Base-by-base conservation (phyloP, 1,140 invertebrate genomes). In the Sitobion miscanthi region DNA sequence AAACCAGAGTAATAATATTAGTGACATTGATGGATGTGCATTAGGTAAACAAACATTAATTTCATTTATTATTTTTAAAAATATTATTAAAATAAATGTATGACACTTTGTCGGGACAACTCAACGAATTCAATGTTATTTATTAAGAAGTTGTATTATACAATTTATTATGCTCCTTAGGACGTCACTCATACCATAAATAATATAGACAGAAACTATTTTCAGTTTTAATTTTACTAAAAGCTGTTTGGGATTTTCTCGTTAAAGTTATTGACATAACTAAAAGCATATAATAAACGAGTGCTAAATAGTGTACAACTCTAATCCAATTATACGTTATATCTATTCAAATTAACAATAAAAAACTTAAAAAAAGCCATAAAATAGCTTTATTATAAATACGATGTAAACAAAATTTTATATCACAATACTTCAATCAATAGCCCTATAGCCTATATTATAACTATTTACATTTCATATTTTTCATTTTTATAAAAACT, bases 51-150 rank as follows among this genome's bases (percentile, higher is more conserved):
- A 42, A 90, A 90, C 54, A 62, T 90, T 90, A 62, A 90, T 90
- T 90, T 90, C 52, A 42, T 90, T 90, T 62, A 90, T 90, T 90
- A 62, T 90, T 62, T 90, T 69, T 62, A 57, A 54, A 54, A 90
- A 90, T 90, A 62, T 90, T 69, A 90, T 90, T 90, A 90, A 90
- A 90, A 90, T 90, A 69, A 90, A 90, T 90, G 89, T 62, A 90
- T 90, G 89, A 69, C 89, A 90, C 89, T 90, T 90, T 69, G 54
- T 90, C 38, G 57, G 89, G 54, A 69, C 57, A 45, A 90, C 54
- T 69, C 89, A 57, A 90, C 89, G 38, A 90, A 57, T 57, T 54
- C 88, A 89, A 57, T 57, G 54, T 90, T 90, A 90, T 90, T 90
- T 90, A 90, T 90, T 90, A 90, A 90, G 89, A 69, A 90, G 89